A percentile compares a stretch with the other conserved stretches of the same genome.
phyloP scores from a whole-genome alignment of 2,797 vertebrate genomes.

The Cyprinella venusta region DNA sequence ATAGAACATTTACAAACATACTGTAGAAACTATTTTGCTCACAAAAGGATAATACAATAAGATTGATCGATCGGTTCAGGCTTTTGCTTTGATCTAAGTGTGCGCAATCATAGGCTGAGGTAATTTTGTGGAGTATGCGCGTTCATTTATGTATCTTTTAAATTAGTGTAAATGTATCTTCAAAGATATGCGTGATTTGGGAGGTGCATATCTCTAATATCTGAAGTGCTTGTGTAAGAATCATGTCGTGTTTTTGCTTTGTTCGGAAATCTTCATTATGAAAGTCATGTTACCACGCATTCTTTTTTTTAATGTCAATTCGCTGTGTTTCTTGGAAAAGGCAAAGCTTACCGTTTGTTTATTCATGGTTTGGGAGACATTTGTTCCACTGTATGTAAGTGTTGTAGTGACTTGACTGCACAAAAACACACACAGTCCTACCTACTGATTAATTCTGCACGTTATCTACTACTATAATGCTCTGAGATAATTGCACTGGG shows the following conservation, averaged over 20 bases:
- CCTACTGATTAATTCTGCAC: conserved; percentile 93
- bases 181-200: background rate
- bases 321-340: background rate
- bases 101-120: background rate
- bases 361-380: conserved; percentile 81
- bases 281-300: background rate
- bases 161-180: background rate
- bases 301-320: background rate
- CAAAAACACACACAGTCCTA: conserved; percentile 83
- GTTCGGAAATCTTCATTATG: background rate
- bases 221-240: background rate
- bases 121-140: background rate
- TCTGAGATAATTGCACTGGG: conserved; percentile 93
- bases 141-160: background rate
- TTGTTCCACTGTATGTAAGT: conserved; percentile 84
- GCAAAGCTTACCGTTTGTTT: background rate
- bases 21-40: background rate
- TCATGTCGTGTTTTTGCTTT: background rate
- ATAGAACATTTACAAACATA: background rate
- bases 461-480: conserved; percentile 96
- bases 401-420: conserved; percentile 69
- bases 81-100: background rate
- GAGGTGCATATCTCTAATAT: too few relatives aligned
- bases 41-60: background rate
- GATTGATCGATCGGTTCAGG: background rate